These are phyloP conservation scores for Hydractinia echinata DNA, from an alignment of 30 jellyfish, hydroid and myxozoan species.

Conservation along the genomic window DNA sequence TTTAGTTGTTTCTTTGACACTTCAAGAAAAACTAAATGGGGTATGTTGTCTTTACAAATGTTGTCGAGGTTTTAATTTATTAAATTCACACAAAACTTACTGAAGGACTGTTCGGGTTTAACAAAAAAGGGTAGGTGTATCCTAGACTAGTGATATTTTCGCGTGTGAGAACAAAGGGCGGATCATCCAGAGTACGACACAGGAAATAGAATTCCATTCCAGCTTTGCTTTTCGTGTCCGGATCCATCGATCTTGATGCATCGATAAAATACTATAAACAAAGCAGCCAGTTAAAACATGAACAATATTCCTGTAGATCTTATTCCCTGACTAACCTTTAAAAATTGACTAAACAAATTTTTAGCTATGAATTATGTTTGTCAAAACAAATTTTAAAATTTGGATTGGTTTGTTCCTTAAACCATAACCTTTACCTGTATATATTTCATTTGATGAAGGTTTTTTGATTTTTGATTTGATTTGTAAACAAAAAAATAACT, in stretches of 20 bases:
- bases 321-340: too few species aligned
- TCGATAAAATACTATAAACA: conserved; percentile 5
- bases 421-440: neutral
- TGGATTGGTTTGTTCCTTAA: neutral
- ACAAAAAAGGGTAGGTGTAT: neutral
- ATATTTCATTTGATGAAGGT: neutral
- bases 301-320: too few species aligned
- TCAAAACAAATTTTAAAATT: too few species aligned
- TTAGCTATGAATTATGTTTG: too few species aligned
- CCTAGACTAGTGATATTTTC: neutral
- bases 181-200: conserved; percentile 7
- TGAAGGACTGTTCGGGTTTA: neutral
- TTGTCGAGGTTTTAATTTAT: neutral
- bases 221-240: neutral
- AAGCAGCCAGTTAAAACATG: neutral
- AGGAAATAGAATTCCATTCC: neutral
- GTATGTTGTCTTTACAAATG: too few species aligned
- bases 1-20: too few species aligned
- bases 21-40: too few species aligned
- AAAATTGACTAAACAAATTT: too few species aligned
- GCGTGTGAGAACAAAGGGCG: neutral
- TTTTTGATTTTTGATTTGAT: neutral
- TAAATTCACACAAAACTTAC: neutral
- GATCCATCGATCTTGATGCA: conserved; percentile 13
- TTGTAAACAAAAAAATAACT: neutral